phyloP scores from a whole-genome alignment of 2,888 invertebrate species.

The Euzophera pinguis region DNA sequence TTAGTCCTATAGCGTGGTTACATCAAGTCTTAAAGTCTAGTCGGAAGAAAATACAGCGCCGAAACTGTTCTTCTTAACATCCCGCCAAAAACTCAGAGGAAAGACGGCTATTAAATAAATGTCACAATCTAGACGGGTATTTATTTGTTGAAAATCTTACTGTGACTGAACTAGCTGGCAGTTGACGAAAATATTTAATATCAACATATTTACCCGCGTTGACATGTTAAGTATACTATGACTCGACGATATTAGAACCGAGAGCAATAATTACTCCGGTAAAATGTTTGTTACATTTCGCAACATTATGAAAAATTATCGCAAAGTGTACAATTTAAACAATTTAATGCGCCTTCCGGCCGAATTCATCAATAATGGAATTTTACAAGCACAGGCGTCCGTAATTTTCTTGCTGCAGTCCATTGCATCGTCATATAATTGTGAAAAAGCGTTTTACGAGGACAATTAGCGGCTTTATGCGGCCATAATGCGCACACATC shows the following conservation, averaged over 20 bases:
- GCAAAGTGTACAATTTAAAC: neutral
- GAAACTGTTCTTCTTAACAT: too few species aligned
- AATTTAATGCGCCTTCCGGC: neutral
- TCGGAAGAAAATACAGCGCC: too few species aligned
- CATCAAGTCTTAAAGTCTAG: too few species aligned
- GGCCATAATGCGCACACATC: conserved; percentile 43
- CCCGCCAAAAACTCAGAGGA: too few species aligned
- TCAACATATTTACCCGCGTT: neutral
- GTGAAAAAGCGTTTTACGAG: conserved; percentile 42
- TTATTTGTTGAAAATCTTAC: conserved; percentile 3
- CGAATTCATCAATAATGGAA: conserved; percentile 10
- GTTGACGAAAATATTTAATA: neutral
- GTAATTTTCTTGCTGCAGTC: conserved; percentile 11
- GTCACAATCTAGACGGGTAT: neutral
- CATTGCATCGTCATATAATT: conserved; percentile 18
- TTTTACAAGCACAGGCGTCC: neutral
- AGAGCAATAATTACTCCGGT: neutral
- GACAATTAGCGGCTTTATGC: conserved; percentile 61
- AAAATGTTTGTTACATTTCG: conserved; percentile 5
- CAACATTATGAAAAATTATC: conserved; percentile 4
- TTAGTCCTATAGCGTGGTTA: too few species aligned
- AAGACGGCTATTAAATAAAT: neutral
- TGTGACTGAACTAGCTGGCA: neutral
- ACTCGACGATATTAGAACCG: neutral
- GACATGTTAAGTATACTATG: conserved; percentile 1